Evolutionary conservation across 92 coral and sea anemone genomes (phyloP), one percentile per base, ranked within the genome.

Genomic region (Porites cylindrica): DNA sequence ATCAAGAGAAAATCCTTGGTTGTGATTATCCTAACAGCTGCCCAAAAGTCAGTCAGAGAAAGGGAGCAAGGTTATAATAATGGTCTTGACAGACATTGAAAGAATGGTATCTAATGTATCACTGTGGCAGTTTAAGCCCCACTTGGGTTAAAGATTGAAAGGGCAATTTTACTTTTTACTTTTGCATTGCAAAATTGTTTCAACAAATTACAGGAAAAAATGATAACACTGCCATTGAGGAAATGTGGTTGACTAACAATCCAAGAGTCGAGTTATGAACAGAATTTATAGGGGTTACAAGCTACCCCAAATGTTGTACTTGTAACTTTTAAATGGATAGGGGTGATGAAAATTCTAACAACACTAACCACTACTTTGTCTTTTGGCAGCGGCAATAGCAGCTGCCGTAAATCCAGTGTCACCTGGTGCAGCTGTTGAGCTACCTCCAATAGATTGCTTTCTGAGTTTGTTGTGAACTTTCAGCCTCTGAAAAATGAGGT

Each of bases 321-420:
- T 29, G 3, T 29, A 29, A 29, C 32, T 29, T 29, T 29, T 2
- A 29, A 29, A 29, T 29, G 0, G 32, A 29, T 2, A 13, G 14
- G 60, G 60, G 3, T 10, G 60, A 54, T 10, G 60, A 54, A 54
- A 54, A 54, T 54, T 54, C 60, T 54, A 3, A 54, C 16, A 54
- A 0, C 62, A 71, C 80, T 89, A 26, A 71, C 85, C 79, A 71
- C 85, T 84, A 82, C 90, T 93, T 26, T 97, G 99, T 78, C 99
- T 89, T 58, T 84, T 93, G 51, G 98, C 99, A 79, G 98, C 99
- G 20, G 97, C 95, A 77, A 91, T 72, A 11, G 99, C 99, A 23
- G 99, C 99, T 32, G 96, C 94, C 8, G 97, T 95, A 78, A 97
- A 97, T 0, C 99, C 99, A 66, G 97, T 95, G 81, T 97, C 99